Percentiles rank a stretch among this genome's conserved stretches.
Evolutionary conservation across 2,888 invertebrate species (phyloP).

Genomic region (Myathropa florea): DNA sequence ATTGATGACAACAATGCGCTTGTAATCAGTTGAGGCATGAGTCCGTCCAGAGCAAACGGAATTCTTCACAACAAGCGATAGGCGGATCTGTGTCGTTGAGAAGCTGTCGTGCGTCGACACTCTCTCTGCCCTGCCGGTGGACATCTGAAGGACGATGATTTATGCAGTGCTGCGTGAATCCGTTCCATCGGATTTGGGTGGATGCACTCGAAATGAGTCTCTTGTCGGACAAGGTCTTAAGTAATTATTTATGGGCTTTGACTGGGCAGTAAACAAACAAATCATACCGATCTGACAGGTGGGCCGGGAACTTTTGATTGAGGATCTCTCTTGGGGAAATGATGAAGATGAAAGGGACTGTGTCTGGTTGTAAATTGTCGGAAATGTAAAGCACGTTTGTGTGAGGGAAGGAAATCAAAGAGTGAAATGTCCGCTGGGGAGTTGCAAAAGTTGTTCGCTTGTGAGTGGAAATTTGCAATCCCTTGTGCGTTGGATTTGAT

Average conservation of each 20-base stretch:
- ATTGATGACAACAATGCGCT: constrained; percentile 42
- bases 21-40: constrained; percentile 29
- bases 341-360: not conserved
- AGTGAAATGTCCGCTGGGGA: not conserved
- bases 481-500: not conserved
- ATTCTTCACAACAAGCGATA: constrained; percentile 45
- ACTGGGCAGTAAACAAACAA: constrained; percentile 8
- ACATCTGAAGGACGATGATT: constrained; percentile 60
- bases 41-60: not conserved
- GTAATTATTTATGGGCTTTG: constrained; percentile 47
- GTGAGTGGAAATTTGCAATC: not conserved
- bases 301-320: not conserved
- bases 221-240: constrained; percentile 38
- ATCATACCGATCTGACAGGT: constrained; percentile 7
- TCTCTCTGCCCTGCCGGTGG: constrained; percentile 16
- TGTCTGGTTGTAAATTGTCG: not conserved
- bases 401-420: not conserved
- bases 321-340: not conserved
- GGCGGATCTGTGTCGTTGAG: constrained; percentile 43
- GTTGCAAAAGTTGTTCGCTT: not conserved
- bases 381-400: no score
- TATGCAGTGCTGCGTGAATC: constrained; percentile 15
- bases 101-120: constrained; percentile 4
- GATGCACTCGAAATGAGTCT: constrained; percentile 8
- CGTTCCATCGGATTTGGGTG: not conserved